Evolutionary conservation across 2,888 invertebrate genomes (phyloP).

Genomic region (Morpho achilles): DNA sequence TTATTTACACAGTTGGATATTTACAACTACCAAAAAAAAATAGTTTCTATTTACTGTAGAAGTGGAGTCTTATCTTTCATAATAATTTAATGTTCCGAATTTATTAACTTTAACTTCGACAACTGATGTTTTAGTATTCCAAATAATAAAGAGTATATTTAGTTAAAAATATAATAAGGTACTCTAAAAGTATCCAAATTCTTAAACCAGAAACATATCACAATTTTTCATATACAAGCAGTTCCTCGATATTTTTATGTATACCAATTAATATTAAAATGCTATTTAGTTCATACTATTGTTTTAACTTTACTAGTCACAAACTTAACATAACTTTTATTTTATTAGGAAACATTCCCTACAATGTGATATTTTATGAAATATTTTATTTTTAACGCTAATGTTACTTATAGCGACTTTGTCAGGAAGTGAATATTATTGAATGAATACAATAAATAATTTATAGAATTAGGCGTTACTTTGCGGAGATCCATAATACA

Average conservation of each 20-base stretch:
- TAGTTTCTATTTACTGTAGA: slow-evolving; percentile 10
- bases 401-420: slow-evolving; percentile 4
- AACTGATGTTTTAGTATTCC: not conserved
- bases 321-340: slow-evolving; percentile 22
- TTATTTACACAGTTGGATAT: slow-evolving; percentile 8
- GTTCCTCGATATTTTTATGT: not conserved
- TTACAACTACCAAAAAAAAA: slow-evolving; percentile 3
- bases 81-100: slow-evolving; percentile 7
- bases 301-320: slow-evolving; percentile 3
- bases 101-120: slow-evolving; percentile 5
- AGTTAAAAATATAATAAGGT: slow-evolving; percentile 1
- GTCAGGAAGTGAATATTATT: not conserved
- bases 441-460: no score
- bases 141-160: not conserved
- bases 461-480: no score
- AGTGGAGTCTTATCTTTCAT: slow-evolving; percentile 1
- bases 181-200: not conserved
- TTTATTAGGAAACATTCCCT: slow-evolving; percentile 46
- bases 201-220: slow-evolving; percentile 44
- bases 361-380: slow-evolving; percentile 70
- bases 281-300: slow-evolving; percentile 12
- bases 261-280: slow-evolving; percentile 13
- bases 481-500: no score
- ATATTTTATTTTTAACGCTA: slow-evolving; percentile 29
- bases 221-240: slow-evolving; percentile 34